Evolutionary conservation across 2,888 invertebrate species (phyloP).

Genomic region (Norana najaformis): DNA sequence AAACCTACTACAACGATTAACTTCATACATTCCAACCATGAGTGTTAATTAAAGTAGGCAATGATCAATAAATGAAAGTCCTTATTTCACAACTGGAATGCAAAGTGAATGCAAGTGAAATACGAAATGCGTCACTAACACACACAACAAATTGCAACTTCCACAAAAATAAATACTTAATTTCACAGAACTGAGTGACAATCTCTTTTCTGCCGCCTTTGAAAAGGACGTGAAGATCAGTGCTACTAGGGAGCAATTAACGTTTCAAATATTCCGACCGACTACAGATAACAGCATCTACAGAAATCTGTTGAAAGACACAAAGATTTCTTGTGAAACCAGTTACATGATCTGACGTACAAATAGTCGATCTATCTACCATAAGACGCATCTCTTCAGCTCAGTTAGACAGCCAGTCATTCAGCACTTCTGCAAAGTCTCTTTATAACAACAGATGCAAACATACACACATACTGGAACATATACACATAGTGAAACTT

Average conservation of each 20-base stretch:
- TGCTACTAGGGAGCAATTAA: neutral
- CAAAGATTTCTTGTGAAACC: neutral
- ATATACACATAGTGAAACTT: too few relatives aligned
- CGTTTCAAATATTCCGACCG: neutral
- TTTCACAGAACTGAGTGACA: neutral
- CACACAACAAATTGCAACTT: neutral
- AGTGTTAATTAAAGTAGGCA: neutral
- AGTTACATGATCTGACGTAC: neutral
- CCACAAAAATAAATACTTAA: neutral
- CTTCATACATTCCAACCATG: too few relatives aligned
- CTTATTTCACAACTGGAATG: neutral
- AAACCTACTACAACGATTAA: neutral
- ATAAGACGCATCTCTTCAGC: too few relatives aligned
- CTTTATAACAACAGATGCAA: too few relatives aligned
- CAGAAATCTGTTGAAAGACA: too few relatives aligned
- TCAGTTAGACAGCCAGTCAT: too few relatives aligned
- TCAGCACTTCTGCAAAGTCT: too few relatives aligned
- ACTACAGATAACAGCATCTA: neutral
- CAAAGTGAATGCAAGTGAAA: too few relatives aligned
- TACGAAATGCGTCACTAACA: neutral
- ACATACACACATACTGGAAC: too few relatives aligned
- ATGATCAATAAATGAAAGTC: neutral
- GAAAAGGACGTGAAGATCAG: neutral
- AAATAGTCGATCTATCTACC: too few relatives aligned
- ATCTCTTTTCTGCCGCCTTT: neutral